A percentile compares a stretch with the other conserved stretches of the same genome.
Conservation (phyloP, 1,140 invertebrate species). For the Rhagoletis pomonella region DNA sequence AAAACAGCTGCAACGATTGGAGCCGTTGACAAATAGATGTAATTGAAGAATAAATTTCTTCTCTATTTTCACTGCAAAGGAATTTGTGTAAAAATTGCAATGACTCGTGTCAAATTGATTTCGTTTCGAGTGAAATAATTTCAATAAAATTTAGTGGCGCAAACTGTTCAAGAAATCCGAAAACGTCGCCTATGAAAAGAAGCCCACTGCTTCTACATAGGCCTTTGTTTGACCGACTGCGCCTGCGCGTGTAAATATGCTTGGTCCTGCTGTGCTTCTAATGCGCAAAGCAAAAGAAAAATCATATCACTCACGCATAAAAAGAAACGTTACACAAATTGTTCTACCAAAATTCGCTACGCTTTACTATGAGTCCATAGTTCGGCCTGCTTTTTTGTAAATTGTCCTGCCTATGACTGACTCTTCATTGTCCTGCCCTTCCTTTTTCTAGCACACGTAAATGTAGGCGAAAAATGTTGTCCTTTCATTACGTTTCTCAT, state of each 20-base stretch:
- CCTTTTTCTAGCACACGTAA: not conserved
- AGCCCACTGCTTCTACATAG: too few relatives aligned
- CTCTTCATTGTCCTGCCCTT: constrained; percentile 16
- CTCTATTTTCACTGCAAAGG: not conserved
- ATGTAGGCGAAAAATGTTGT: constrained; percentile 17
- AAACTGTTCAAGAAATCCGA: not conserved
- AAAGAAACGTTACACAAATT: not conserved
- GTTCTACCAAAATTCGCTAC: constrained; percentile 28
- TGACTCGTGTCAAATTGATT: constrained; percentile 50
- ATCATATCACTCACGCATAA: not conserved
- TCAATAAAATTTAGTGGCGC: constrained; percentile 32
- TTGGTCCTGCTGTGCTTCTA: constrained; percentile 9
- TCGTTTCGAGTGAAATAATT: constrained; percentile 25
- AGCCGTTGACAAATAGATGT: constrained; percentile 19
- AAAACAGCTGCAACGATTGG: constrained; percentile 22
- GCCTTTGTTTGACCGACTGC: too few relatives aligned
- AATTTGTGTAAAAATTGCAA: not conserved
- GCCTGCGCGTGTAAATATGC: too few relatives aligned
- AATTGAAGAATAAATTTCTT: not conserved
- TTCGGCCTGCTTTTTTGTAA: not conserved
- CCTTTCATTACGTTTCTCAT: not conserved
- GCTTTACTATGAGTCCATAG: not conserved
- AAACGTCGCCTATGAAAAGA: not conserved
- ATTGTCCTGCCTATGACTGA: constrained; percentile 5
- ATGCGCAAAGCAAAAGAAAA: constrained; percentile 6